Evolutionary conservation across 2,888 invertebrate genomes (phyloP).

Genomic region (Phytoseiulus persimilis): DNA sequence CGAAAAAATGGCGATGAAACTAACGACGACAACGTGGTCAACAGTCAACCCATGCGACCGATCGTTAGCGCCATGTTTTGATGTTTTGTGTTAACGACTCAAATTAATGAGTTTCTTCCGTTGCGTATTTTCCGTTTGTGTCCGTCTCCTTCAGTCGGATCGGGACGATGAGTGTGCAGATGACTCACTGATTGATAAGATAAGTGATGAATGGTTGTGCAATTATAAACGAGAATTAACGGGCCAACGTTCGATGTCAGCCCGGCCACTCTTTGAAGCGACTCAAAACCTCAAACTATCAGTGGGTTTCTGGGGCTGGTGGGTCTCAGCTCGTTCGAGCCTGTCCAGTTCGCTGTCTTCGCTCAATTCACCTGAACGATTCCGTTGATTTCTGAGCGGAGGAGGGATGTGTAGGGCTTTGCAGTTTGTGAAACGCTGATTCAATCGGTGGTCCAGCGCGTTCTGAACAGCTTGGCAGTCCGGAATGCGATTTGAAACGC

Average conservation of each 20-base stretch:
- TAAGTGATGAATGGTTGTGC: not conserved
- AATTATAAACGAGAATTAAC: not conserved
- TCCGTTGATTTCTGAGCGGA: too few species aligned
- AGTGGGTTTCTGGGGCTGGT: too few species aligned
- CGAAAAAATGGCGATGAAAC: not conserved
- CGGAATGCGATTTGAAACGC: too few species aligned
- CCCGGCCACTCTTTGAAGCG: too few species aligned
- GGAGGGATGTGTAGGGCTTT: too few species aligned
- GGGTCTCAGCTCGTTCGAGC: too few species aligned
- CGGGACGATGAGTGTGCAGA: not conserved
- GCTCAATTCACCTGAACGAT: too few species aligned
- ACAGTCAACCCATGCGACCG: not conserved
- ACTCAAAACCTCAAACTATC: too few species aligned
- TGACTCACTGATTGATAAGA: not conserved
- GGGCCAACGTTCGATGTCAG: not conserved
- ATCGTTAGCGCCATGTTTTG: not conserved
- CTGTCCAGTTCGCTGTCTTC: too few species aligned
- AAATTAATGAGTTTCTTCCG: not conserved
- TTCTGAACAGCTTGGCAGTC: too few species aligned
- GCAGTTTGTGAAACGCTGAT: too few species aligned
- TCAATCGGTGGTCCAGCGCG: too few species aligned
- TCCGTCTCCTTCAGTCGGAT: not conserved
- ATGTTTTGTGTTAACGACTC: not conserved
- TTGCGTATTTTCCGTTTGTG: not conserved
- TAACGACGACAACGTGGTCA: not conserved